Base-by-base conservation (phyloP, 2,888 invertebrate species). In the Tethea ocularis region DNA sequence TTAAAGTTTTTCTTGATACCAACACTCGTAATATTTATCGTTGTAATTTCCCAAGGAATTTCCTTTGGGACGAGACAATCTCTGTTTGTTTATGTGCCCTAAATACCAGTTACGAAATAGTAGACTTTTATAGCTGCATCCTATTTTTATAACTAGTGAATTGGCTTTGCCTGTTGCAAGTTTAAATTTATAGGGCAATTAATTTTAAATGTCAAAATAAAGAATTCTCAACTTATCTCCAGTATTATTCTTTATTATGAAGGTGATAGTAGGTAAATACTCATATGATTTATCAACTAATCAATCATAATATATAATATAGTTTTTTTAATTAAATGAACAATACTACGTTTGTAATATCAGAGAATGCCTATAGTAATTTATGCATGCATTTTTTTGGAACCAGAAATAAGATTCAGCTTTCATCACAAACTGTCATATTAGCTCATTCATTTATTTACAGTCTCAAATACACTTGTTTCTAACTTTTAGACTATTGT, bases 61-160 rank as follows among this genome's bases (percentile, higher is more conserved):
- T 69, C 68, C 60, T 70, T 69, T 63, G 58, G 65, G 68, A 61
- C 59, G 65, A 73, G 67, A 76, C 75, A 74, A 72, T 72, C 15
- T 54, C 52, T 67, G 57, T 55, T 62, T 76, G 77, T 82, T 80
- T 77, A 75, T 70, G 61, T 72, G 83, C 63, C 75, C 84, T 72
- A 77, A 80, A 84, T 84, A 78, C 80, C 82, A 64, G 67, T 67
- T 66, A 64, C 60, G 69, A 79, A 81, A 81, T 73, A 75, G 66
- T 72, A 20, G 22, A 20, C 51, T 65, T 68, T 72, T 67, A 66
- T 71, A 65, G 64, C 20, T n/a, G 46, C 46, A 66, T 64, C 52
- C 41, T 60, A 57, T 63, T 60, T 65, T 63, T 75, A 70, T 72
- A 67, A 70, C 59, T 57, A 57, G 56, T 53, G 46, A 36, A 57